Evolutionary conservation across 1,140 invertebrate genomes (phyloP).

Genomic region (Stenopsyche tienmushanensis): DNA sequence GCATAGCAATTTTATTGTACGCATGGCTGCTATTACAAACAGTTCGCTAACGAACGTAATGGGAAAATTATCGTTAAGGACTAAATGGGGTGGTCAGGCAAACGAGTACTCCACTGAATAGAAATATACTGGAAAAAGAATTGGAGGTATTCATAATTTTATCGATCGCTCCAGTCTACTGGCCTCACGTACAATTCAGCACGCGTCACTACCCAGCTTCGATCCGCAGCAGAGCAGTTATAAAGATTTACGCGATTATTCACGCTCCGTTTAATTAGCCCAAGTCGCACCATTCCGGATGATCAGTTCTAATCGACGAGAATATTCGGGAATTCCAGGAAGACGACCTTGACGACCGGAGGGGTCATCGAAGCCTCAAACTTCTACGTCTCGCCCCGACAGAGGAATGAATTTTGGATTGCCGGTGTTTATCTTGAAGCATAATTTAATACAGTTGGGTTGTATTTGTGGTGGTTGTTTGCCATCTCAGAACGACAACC

Average conservation of each 20-base stretch:
- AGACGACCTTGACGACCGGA: not conserved
- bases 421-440: no score
- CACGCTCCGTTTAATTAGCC: not conserved
- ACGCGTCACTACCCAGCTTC: not conserved
- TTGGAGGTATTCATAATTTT: not conserved
- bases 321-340: not conserved
- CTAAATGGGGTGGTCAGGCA: not conserved
- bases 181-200: conserved; percentile 3
- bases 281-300: not conserved
- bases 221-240: not conserved
- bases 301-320: not conserved
- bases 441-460: no score
- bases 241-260: not conserved
- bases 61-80: conserved; percentile 27
- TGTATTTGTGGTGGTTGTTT: no score
- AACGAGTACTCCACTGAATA: not conserved
- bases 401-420: no score
- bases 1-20: no score
- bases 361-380: not conserved
- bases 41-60: conserved; percentile 27
- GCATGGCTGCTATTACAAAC: conserved; percentile 21
- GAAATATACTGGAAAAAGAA: not conserved
- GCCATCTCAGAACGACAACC: no score
- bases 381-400: no score
- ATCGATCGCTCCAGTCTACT: not conserved